Evolutionary conservation across 92 coral and sea anemone genomes (phyloP).

Genomic region (Isaurus tuberculatus): DNA sequence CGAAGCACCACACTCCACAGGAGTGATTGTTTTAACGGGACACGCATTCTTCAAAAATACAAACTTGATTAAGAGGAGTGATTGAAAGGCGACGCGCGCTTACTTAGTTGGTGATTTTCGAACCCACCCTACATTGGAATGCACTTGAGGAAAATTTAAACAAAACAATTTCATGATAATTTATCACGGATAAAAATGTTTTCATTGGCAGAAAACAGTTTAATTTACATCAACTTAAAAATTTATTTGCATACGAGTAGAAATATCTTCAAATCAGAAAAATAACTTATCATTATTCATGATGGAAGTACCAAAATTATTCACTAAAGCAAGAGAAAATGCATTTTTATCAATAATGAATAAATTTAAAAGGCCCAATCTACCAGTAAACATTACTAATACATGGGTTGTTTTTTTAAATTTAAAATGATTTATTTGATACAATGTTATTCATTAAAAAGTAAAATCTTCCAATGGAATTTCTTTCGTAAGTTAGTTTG

Average conservation of each 20-base stretch:
- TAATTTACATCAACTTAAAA: background rate
- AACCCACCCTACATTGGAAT: constrained; percentile 31
- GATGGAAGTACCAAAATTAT: too few relatives aligned
- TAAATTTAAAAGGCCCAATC: too few relatives aligned
- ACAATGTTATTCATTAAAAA: too few relatives aligned
- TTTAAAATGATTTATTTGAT: too few relatives aligned
- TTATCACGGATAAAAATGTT: background rate
- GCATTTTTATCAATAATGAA: too few relatives aligned
- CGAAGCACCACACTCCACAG: background rate
- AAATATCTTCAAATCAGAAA: background rate
- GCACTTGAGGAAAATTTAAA: background rate
- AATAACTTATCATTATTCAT: background rate
- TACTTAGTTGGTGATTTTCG: constrained; percentile 1
- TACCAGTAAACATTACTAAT: too few relatives aligned
- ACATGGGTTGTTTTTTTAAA: too few relatives aligned
- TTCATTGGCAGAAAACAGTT: background rate
- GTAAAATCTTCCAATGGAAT: too few relatives aligned
- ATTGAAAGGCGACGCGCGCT: background rate
- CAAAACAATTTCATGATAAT: background rate
- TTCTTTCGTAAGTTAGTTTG: too few relatives aligned
- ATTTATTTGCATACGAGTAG: background rate
- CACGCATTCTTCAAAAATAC: constrained; percentile 48
- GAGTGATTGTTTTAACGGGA: constrained; percentile 19
- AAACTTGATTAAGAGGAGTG: background rate
- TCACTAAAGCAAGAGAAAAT: too few relatives aligned